Percentiles rank a stretch among this genome's conserved stretches.
Conservation (phyloP, 2,888 invertebrate species). For the Oscheius sp. region DNA sequence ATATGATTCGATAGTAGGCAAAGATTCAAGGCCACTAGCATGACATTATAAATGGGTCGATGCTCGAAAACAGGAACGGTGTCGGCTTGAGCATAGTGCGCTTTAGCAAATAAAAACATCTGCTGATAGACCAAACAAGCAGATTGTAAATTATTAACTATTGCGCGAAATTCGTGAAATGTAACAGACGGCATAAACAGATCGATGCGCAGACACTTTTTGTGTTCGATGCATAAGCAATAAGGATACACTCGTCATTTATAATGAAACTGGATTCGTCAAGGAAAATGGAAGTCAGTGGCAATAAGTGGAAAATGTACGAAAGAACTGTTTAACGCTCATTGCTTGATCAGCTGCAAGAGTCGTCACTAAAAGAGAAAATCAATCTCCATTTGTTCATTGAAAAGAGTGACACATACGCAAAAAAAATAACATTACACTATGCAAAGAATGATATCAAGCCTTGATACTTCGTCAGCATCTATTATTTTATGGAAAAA, state of each 20-base stretch:
- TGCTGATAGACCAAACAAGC: slow-evolving; percentile 10
- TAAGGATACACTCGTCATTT: neutral
- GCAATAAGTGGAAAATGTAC: no score
- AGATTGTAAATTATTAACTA: neutral
- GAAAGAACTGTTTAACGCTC: no score
- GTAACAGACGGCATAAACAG: neutral
- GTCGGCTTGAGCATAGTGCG: no score
- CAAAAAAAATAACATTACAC: no score
- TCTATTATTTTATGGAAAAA: no score
- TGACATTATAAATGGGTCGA: neutral
- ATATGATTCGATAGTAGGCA: neutral
- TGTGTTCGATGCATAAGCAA: slow-evolving; percentile 24
- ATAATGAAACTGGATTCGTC: neutral
- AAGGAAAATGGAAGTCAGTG: no score
- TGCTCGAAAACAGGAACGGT: neutral
- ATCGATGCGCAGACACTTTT: slow-evolving; percentile 16
- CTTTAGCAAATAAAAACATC: slow-evolving; percentile 24
- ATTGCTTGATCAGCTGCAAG: no score
- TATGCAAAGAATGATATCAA: no score
- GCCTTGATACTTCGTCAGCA: no score
- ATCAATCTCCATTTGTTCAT: no score
- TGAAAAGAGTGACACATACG: no score
- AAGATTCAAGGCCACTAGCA: slow-evolving; percentile 3
- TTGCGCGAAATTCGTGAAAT: slow-evolving; percentile 1
- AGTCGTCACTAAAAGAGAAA: no score